Conservation (phyloP, 2,888 invertebrate genomes). For the Coelogynopora nodosa region DNA sequence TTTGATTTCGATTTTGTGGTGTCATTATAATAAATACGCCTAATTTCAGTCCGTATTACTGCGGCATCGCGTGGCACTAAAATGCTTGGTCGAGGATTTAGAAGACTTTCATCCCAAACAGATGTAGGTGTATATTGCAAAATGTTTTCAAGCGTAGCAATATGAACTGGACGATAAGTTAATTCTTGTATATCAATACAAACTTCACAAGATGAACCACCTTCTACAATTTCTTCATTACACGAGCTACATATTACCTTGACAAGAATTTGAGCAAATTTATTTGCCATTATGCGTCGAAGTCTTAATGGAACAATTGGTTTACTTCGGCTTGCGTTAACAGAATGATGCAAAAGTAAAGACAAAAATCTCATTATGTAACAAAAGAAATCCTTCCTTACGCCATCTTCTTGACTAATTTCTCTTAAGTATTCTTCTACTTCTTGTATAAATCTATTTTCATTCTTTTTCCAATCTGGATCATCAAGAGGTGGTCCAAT, state of each 20-base stretch:
- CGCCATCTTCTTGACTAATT: conserved; percentile 24
- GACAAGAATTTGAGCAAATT: conserved; percentile 16
- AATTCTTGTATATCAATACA: not conserved
- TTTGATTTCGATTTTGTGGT: not conserved
- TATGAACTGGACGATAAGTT: not conserved
- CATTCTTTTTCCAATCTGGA: conserved; percentile 36
- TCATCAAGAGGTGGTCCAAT: conserved; percentile 19
- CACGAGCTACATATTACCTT: conserved; percentile 32
- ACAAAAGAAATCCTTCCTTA: conserved; percentile 39
- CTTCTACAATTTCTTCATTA: not conserved
- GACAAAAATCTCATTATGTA: conserved; percentile 36
- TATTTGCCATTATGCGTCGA: conserved; percentile 21
- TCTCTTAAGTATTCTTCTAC: conserved; percentile 34
- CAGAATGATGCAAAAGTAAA: not conserved
- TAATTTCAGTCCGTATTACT: not conserved
- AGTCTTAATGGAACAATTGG: conserved; percentile 18
- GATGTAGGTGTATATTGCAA: not conserved
- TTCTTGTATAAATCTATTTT: not conserved
- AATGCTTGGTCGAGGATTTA: not conserved
- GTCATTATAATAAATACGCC: not conserved
- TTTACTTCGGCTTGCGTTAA: conserved; percentile 26
- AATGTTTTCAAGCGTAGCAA: not conserved
- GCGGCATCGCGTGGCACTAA: not conserved
- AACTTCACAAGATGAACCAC: not conserved
- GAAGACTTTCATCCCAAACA: not conserved